Evolutionary conservation across 92 coral and sea anemone genomes (phyloP).

Genomic region (Epizoanthus stellaris): DNA sequence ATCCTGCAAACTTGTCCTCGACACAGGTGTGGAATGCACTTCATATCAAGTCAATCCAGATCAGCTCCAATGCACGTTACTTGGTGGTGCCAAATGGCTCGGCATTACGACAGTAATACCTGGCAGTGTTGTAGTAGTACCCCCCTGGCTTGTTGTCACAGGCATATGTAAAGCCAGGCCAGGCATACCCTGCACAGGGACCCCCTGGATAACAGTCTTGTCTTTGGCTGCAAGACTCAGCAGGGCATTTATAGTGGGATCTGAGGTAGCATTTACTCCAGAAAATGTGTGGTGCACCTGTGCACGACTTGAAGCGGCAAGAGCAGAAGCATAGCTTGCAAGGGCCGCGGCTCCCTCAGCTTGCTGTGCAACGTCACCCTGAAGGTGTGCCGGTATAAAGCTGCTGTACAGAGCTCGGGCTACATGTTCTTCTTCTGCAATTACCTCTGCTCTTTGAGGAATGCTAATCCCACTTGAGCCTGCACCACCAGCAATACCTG

Average conservation of each 20-base stretch:
- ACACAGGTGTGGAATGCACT: background rate
- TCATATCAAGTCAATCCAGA: background rate
- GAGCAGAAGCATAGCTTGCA: conserved; percentile 61
- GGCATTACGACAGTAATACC: conserved; percentile 92
- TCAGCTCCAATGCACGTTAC: conserved; percentile 59
- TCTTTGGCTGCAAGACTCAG: conserved; percentile 91
- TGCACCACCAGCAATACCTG: conserved; percentile 25
- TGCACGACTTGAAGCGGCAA: conserved; percentile 55
- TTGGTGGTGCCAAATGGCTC: conserved; percentile 71
- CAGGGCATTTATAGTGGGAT: conserved; percentile 95
- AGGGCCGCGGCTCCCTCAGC: conserved; percentile 73
- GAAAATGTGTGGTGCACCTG: conserved; percentile 57
- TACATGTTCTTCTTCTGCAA: conserved; percentile 76
- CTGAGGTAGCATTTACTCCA: conserved; percentile 82
- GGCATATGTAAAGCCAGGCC: conserved; percentile 66
- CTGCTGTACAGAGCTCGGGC: conserved; percentile 89
- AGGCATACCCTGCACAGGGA: conserved; percentile 69
- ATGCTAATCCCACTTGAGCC: conserved; percentile 39
- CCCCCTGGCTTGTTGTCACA: conserved; percentile 55
- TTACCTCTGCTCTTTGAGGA: conserved; percentile 59
- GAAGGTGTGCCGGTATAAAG: conserved; percentile 84
- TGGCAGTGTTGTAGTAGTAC: conserved; percentile 68
- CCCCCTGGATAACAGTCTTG: conserved; percentile 72
- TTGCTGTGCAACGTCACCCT: conserved; percentile 66
- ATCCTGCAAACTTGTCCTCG: too few species aligned